Evolutionary conservation across 1,140 invertebrate species (phyloP).

Genomic region (Lasaia peninsularis): DNA sequence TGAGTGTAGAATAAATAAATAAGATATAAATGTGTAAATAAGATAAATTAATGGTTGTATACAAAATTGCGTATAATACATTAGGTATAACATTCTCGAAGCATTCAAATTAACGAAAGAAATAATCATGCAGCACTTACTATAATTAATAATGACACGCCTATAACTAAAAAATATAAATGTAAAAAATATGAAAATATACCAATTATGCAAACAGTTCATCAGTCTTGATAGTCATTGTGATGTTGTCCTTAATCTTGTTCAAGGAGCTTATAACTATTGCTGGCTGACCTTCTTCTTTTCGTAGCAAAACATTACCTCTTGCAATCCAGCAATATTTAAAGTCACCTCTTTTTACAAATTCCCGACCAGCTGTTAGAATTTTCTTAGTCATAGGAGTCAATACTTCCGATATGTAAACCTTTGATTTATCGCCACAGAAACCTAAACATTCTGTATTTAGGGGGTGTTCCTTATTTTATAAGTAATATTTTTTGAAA

Average conservation of each 20-base stretch:
- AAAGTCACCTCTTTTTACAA: neutral
- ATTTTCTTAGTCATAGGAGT: neutral
- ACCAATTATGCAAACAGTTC: neutral
- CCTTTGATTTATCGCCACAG: neutral
- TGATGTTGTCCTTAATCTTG: neutral
- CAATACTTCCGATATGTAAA: neutral
- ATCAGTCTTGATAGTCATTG: neutral
- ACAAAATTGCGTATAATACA: no score
- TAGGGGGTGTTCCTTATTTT: neutral
- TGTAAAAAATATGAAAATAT: neutral
- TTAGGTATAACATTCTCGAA: no score
- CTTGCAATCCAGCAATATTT: neutral
- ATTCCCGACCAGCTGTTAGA: neutral
- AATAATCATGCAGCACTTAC: no score
- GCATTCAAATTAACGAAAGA: no score
- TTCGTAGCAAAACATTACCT: neutral
- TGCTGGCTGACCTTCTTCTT: neutral
- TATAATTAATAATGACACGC: no score
- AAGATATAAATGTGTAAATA: no score
- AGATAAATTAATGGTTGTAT: no score
- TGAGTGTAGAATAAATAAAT: no score
- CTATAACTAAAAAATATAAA: no score
- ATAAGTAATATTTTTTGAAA: neutral
- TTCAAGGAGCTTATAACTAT: neutral
- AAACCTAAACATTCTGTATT: neutral